Evolutionary conservation across 2,888 invertebrate genomes (phyloP), one percentile per base, ranked within the genome.

Genomic region (Cyaniris semiargus): DNA sequence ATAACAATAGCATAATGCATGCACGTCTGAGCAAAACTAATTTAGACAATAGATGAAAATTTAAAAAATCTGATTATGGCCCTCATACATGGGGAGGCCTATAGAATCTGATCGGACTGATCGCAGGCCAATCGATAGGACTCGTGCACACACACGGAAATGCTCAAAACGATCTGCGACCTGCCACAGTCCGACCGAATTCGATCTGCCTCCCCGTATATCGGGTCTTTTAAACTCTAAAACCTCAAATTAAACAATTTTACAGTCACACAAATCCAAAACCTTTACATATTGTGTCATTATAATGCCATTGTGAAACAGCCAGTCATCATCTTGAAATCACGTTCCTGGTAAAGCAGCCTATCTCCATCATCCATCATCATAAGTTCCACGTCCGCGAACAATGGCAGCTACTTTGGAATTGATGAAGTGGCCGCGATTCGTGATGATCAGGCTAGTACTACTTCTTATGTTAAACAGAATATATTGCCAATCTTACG

Each of bases 341-440:
- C 93, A 93, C 91, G 88, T 48, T 87, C 87, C 85, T 86, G 89
- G 89, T 93, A 93, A 93, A 93, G 93, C 92, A 90, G 92, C 91
- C 87, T 92, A 91, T 92, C 89, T 89, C 86, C 83, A 86, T 89
- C 92, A 91, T 93, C 92, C 90, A 93, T 93, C 92, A 93, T 86
- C 85, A 48, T 72, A 72, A 72, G 48, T 72, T 72, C 10, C 6
- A 44, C 44, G 72, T 44, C 21, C 4, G 44, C 44, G 44, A 44
- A 72, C 44, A 44, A 34, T 70, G n/a, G 18, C 18, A 34, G 21
- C 6, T 71, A 44, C 21, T 44, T 44, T 38, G 44, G 44, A 72
- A 21, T 48, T 72, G 21, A 72, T 21, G 72, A 13, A 72, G 18
- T 23, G 27, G 31, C 70, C 27, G 27, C n/a, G 70, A 70, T 15